phyloP scores from a whole-genome alignment of 2,888 invertebrate species.

The Strigamia crassipes region DNA sequence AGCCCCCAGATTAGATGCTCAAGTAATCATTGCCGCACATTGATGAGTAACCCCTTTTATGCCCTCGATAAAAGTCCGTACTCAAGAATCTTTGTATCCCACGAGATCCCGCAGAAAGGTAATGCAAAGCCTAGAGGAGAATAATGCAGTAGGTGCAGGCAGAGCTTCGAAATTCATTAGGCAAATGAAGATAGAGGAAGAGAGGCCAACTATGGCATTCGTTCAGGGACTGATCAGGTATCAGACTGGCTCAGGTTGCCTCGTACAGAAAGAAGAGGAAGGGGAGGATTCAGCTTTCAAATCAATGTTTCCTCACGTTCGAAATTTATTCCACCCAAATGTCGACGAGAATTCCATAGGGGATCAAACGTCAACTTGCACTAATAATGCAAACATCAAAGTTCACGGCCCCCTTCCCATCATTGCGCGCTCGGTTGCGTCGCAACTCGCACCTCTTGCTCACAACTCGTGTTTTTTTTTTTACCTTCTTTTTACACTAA shows the following conservation, averaged over 20 bases:
- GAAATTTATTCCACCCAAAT: slow-evolving; percentile 34
- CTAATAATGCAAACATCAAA: slow-evolving; percentile 37
- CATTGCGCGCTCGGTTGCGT: not conserved
- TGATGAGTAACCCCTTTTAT: slow-evolving; percentile 24
- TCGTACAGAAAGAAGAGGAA: slow-evolving; percentile 5
- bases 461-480: not conserved
- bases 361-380: slow-evolving; percentile 19
- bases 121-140: slow-evolving; percentile 34
- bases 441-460: not conserved
- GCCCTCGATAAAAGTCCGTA: slow-evolving; percentile 1
- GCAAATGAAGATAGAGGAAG: slow-evolving; percentile 37
- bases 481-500: too few relatives aligned
- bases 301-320: slow-evolving; percentile 37
- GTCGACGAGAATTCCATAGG: slow-evolving; percentile 15
- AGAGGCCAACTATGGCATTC: slow-evolving; percentile 31
- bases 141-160: slow-evolving; percentile 19
- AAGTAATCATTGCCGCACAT: not conserved
- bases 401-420: slow-evolving; percentile 18
- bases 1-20: not conserved
- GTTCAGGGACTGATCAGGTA: slow-evolving; percentile 30
- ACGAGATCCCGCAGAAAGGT: slow-evolving; percentile 8
- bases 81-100: slow-evolving; percentile 25
- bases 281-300: slow-evolving; percentile 31
- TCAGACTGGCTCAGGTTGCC: slow-evolving; percentile 15
- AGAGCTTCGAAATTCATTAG: slow-evolving; percentile 34